Evolutionary conservation across 2,113 vertebrate species (phyloP), one percentile per base, ranked within the genome.

Genomic region (Heterocephalus glaber): DNA sequence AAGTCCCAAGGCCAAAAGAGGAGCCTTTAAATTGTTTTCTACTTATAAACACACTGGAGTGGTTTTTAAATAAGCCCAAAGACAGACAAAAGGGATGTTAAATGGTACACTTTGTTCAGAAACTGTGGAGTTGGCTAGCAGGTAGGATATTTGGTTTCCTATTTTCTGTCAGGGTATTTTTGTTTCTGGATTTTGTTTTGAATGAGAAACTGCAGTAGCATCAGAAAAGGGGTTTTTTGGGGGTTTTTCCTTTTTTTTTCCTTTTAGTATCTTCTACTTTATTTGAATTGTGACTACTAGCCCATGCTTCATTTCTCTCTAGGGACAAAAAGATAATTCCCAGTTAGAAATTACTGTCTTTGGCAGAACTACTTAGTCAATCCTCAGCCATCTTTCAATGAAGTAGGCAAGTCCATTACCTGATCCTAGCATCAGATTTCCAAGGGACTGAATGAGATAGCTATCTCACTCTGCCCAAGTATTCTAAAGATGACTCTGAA

Each of bases 121-220:
- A 84, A 38, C 81, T 77, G 76, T 7, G 24, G 80, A 88, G 44
- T 26, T 97, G 95, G 90, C 90, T 66, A 90, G 89, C 56, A 77
- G 83, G 86, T 92, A 49, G 56, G 72, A 58, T 89, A 94, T 79
- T 77, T 88, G 79, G 89, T 89, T 93, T 96, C 89, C 86, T 81
- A 61, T 41, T 94, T 90, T 81, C 74, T 86, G 49, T 82, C 66
- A 58, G 35, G 11, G 49, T 61, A 94, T 81, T 93, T 77, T 88
- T 97, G 91, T 85, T 92, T 87, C 93, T 96, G 89, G 89, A 63
- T 95, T 96, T 93, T 92, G 77, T 88, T 90, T 92, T 95, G 61
- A 96, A 35, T 94, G 49, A 95, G 58, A 87, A 96, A 88, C 38
- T 77, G 72, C 28, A 92, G 77, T 44, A 89, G 47, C 35, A 95